These are phyloP conservation scores for Melanerpes formicivorus DNA, from an alignment of 2,113 vertebrate species.

Conservation along the genomic window DNA sequence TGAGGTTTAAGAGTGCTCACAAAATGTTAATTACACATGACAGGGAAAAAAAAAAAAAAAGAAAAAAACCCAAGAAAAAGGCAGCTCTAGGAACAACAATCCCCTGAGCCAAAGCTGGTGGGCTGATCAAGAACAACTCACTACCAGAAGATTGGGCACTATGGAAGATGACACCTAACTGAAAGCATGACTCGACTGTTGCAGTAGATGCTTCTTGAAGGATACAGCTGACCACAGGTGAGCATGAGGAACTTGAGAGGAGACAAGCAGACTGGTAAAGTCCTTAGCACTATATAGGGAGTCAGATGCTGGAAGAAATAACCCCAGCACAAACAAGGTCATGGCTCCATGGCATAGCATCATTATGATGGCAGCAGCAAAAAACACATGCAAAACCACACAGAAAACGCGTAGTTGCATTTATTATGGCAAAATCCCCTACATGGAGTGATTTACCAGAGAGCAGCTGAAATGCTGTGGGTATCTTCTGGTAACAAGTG, in stretches of 20 bases:
- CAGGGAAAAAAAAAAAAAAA: not conserved
- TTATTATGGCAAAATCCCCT: not conserved
- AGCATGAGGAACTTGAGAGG: not conserved
- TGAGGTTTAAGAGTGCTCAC: not conserved
- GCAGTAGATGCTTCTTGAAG: accelerated
- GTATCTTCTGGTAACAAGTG: not conserved
- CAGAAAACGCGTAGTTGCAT: not conserved
- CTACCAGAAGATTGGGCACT: not conserved
- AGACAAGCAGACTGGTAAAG: not conserved
- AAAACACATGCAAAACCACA: not conserved
- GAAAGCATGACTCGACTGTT: not conserved
- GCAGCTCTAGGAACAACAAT: not conserved
- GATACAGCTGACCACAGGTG: not conserved
- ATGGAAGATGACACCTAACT: not conserved
- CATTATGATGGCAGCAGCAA: not conserved
- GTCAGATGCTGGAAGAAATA: not conserved
- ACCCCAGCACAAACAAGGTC: not conserved
- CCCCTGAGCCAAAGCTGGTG: not conserved
- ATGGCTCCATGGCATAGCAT: not conserved
- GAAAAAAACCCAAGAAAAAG: not conserved
- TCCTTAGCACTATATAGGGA: not conserved
- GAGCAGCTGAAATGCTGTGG: not conserved
- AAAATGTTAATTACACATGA: not conserved
- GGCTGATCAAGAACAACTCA: not conserved
- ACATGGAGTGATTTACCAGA: not conserved